Percentiles rank a stretch among this genome's conserved stretches.
These are phyloP conservation scores for Ptychadena robeensis DNA, from an alignment of 2,797 vertebrate species.

Conservation along the genomic window DNA sequence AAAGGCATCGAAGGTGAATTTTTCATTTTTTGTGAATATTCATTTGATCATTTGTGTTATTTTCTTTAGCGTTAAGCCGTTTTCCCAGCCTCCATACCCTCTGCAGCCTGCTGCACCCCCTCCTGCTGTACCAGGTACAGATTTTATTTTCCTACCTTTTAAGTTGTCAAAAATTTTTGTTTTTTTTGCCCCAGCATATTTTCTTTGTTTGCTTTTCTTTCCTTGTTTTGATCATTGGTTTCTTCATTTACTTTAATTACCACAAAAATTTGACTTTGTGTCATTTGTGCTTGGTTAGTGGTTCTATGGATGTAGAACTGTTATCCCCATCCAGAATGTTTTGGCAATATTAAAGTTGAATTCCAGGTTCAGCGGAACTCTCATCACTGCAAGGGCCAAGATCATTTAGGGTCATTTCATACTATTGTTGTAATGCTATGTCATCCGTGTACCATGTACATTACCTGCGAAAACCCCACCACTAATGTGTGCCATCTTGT, in stretches of 20 bases:
- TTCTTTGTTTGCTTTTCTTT: neutral
- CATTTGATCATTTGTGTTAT: conserved; percentile 45
- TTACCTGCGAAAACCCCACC: too few relatives aligned
- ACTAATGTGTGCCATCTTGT: too few relatives aligned
- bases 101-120: conserved; percentile 58
- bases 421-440: too few relatives aligned
- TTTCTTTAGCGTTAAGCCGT: conserved; percentile 69
- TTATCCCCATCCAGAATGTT: too few relatives aligned
- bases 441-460: too few relatives aligned
- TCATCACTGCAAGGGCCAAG: too few relatives aligned
- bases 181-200: neutral
- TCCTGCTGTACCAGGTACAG: conserved; percentile 58
- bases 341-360: too few relatives aligned
- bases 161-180: neutral
- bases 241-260: neutral
- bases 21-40: conserved; percentile 5
- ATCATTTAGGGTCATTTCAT: too few relatives aligned
- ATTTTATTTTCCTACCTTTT: conserved; percentile 42
- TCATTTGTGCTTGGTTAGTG: too few relatives aligned
- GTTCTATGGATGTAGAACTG: too few relatives aligned
- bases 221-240: neutral
- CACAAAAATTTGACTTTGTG: too few relatives aligned
- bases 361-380: too few relatives aligned
- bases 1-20: conserved; percentile 52
- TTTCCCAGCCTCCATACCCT: conserved; percentile 68